Evolutionary conservation across 2,888 invertebrate species (phyloP).

Genomic region (Ectemnius cavifrons): DNA sequence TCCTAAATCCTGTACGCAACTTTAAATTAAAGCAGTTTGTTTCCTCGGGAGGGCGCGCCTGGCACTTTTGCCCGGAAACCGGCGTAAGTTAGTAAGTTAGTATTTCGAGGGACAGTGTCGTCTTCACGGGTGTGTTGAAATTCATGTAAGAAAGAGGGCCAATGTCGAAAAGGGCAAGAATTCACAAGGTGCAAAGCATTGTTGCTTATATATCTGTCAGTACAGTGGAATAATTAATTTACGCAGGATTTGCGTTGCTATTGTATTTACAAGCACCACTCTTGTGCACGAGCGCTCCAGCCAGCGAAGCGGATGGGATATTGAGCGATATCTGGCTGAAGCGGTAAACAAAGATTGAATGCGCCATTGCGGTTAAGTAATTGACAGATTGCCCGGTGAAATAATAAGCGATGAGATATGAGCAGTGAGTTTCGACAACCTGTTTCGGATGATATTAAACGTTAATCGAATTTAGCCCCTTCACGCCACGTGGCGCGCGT

Average conservation of each 20-base stretch:
- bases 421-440: too few species aligned
- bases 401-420: constrained; percentile 28
- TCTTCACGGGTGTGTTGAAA: constrained; percentile 6
- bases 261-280: constrained; percentile 19
- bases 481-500: too few species aligned
- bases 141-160: constrained; percentile 20
- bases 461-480: too few species aligned
- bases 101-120: background rate
- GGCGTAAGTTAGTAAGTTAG: constrained; percentile 41
- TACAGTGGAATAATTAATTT: constrained; percentile 37
- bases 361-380: constrained; percentile 38
- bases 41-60: constrained; percentile 31
- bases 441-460: too few species aligned
- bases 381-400: constrained; percentile 34
- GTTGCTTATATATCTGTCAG: background rate
- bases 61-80: constrained; percentile 41
- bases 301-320: constrained; percentile 2
- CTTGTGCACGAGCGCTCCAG: too few species aligned
- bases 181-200: background rate
- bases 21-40: constrained; percentile 67
- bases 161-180: constrained; percentile 12
- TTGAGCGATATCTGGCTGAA: constrained; percentile 16
- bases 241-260: constrained; percentile 30
- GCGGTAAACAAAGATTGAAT: constrained; percentile 38
- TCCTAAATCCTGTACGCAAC: constrained; percentile 64